Conservation (phyloP, 1,140 invertebrate species). For the Pogonus chalceus region DNA sequence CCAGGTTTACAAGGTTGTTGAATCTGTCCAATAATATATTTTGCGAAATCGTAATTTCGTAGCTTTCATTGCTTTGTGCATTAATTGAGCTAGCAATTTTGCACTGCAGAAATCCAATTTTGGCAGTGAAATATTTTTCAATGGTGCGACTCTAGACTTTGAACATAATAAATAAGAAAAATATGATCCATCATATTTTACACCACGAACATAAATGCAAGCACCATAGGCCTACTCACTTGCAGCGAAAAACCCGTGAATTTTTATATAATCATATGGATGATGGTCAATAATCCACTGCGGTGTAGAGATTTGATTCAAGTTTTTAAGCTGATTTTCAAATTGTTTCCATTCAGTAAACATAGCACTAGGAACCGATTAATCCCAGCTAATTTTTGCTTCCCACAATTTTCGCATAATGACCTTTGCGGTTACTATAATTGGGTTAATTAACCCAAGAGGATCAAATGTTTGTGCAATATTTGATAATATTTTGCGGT, state of each 20-base stretch:
- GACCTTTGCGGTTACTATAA: conserved; percentile 31
- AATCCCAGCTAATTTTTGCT: conserved; percentile 32
- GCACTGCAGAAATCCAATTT: conserved; percentile 35
- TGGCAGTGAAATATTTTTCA: conserved; percentile 30
- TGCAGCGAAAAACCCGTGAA: conserved; percentile 30
- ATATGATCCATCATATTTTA: conserved; percentile 9
- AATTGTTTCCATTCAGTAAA: conserved; percentile 19
- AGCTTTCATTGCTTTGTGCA: conserved; percentile 10
- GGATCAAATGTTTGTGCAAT: conserved; percentile 34
- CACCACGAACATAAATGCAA: conserved; percentile 22
- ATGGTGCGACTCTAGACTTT: conserved; percentile 32
- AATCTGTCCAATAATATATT: conserved; percentile 29
- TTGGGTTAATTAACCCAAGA: conserved; percentile 29
- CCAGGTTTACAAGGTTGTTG: conserved; percentile 28
- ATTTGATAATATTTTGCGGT: conserved; percentile 30
- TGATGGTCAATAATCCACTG: conserved; percentile 12
- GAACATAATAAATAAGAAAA: conserved; percentile 21
- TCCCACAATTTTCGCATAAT: conserved; percentile 35
- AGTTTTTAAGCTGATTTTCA: conserved; percentile 11
- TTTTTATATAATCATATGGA: conserved; percentile 14
- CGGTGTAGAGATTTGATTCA: conserved; percentile 17
- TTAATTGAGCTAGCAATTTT: conserved; percentile 21
- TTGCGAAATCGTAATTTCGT: not conserved
- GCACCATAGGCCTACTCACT: conserved; percentile 24
- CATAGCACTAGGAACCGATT: conserved; percentile 22